Evolutionary conservation across 2,113 vertebrate genomes (phyloP).

Genomic region (Petrocephalus zakoni): DNA sequence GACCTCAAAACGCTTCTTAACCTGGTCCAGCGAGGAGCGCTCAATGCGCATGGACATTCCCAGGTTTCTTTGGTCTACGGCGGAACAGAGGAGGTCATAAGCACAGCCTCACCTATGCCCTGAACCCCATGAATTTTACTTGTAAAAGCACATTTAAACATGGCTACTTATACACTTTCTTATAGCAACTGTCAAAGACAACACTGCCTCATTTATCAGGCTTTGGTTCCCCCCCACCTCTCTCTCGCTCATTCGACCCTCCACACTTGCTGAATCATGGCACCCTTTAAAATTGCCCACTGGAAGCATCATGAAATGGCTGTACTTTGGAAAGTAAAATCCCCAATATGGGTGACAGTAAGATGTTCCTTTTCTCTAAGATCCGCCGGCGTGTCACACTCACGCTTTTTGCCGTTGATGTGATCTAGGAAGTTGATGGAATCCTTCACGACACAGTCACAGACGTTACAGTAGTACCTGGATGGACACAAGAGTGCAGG

Average conservation of each 20-base stretch:
- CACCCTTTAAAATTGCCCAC: background rate
- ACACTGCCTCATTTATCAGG: background rate
- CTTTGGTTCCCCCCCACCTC: background rate
- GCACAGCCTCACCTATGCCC: background rate
- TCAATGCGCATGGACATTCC: slow-evolving; percentile 99
- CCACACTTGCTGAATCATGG: background rate
- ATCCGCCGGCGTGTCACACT: slow-evolving; percentile 42
- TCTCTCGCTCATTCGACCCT: background rate
- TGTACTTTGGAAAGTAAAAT: background rate
- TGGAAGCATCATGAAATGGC: background rate
- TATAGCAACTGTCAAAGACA: background rate
- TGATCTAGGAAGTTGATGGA: slow-evolving; percentile 98
- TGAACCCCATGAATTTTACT: background rate
- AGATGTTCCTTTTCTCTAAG: background rate
- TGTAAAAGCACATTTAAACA: background rate
- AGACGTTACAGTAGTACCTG: slow-evolving; percentile 96
- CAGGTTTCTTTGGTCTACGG: slow-evolving; percentile 89
- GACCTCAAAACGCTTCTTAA: slow-evolving; percentile 92
- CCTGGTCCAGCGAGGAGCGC: slow-evolving; percentile 92
- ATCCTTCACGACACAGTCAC: slow-evolving; percentile 98
- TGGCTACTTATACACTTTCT: background rate
- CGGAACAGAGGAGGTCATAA: background rate
- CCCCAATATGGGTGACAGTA: background rate
- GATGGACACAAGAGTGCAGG: slow-evolving; percentile 33
- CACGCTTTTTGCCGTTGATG: slow-evolving; percentile 99